Percentiles rank a stretch among this genome's conserved stretches.
Conservation (phyloP, 2,113 vertebrate genomes). For the Pygoscelis antarcticus region DNA sequence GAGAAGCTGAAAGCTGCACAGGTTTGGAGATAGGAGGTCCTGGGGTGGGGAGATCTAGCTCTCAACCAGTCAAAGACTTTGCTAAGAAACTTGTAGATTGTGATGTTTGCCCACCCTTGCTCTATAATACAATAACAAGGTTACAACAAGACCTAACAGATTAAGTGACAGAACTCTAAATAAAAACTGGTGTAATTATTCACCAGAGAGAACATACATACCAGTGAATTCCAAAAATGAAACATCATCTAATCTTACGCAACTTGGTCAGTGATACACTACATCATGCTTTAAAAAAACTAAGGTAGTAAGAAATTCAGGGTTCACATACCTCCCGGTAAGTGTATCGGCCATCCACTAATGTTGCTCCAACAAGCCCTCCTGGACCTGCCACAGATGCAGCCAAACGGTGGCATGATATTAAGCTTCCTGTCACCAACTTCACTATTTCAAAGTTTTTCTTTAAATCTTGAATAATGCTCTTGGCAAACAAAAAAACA, state of each 20-base stretch:
- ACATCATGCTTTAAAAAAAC: not conserved
- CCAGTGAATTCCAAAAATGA: not conserved
- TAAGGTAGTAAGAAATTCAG: not conserved
- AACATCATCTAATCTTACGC: not conserved
- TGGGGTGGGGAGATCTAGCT: not conserved
- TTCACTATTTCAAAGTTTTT: slow-evolving; percentile 99
- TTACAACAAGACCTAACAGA: not conserved
- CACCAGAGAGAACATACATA: not conserved
- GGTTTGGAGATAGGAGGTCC: not conserved
- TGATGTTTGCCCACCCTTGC: not conserved
- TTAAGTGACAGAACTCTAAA: not conserved
- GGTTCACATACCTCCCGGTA: slow-evolving; percentile 88
- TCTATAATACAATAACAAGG: not conserved
- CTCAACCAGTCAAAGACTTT: not conserved
- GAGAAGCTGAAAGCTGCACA: not conserved
- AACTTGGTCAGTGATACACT: not conserved
- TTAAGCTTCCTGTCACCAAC: slow-evolving; percentile 92
- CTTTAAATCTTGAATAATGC: slow-evolving; percentile 98
- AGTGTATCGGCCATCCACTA: slow-evolving; percentile 94
- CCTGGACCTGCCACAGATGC: slow-evolving; percentile 83
- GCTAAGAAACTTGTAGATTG: not conserved
- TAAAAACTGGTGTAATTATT: not conserved
- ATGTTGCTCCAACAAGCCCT: slow-evolving; percentile 83
- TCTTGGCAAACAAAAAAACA: slow-evolving; percentile 74
- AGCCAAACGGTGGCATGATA: slow-evolving; percentile 94